Percentiles rank a stretch among this genome's conserved stretches.
These are phyloP conservation scores for Philonicus albiceps DNA, from an alignment of 2,888 invertebrate species.

Conservation along the genomic window DNA sequence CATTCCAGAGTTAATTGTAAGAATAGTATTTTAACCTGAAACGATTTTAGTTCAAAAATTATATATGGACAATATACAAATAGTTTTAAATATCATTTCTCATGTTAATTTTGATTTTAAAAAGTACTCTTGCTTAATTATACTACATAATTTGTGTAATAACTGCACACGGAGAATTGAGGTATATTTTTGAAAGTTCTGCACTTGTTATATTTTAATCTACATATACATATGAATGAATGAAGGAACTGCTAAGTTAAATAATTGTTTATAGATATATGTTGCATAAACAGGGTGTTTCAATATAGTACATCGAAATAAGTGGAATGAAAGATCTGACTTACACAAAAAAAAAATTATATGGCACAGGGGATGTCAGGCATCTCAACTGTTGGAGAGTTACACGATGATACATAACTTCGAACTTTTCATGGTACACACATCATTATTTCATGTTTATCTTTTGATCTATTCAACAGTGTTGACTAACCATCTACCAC, in stretches of 20 bases:
- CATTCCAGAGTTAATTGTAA: neutral
- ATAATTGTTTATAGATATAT: too few relatives aligned
- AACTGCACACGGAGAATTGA: neutral
- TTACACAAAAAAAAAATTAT: too few relatives aligned
- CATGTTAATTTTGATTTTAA: neutral
- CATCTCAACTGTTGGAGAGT: too few relatives aligned
- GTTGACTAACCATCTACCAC: too few relatives aligned
- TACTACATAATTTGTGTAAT: neutral
- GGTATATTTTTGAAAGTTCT: slow-evolving; percentile 27
- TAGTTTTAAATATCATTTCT: slow-evolving; percentile 2
- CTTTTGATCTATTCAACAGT: too few relatives aligned
- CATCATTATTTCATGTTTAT: too few relatives aligned
- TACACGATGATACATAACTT: too few relatives aligned
- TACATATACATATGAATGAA: neutral
- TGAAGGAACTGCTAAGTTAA: neutral
- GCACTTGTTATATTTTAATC: neutral
- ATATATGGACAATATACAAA: neutral
- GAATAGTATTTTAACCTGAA: neutral
- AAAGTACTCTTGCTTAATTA: neutral
- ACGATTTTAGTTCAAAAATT: neutral
- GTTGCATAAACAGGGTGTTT: too few relatives aligned
- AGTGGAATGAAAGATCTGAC: too few relatives aligned
- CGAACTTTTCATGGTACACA: too few relatives aligned
- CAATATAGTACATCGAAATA: too few relatives aligned
- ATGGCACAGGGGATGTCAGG: too few relatives aligned